These are phyloP conservation scores for Corythoichthys intestinalis DNA, from an alignment of 2,113 vertebrate species.

Conservation along the genomic window DNA sequence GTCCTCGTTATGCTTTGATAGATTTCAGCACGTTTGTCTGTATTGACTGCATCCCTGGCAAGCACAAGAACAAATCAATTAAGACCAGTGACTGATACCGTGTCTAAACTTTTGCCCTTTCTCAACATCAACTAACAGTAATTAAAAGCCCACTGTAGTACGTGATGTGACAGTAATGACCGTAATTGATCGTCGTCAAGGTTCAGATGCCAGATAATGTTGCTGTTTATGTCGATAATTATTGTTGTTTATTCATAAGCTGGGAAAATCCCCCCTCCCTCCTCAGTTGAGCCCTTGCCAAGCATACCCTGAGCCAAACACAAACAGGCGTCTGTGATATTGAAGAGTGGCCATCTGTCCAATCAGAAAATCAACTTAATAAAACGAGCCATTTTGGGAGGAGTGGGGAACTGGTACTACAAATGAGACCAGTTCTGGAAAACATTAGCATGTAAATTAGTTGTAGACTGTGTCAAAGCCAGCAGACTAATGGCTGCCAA, in stretches of 20 bases:
- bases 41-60: constrained; percentile 59
- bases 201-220: constrained; percentile 66
- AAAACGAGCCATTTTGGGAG: constrained; percentile 69
- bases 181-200: constrained; percentile 66
- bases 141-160: constrained; percentile 64
- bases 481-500: constrained; percentile 62
- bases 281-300: constrained; percentile 19
- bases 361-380: constrained; percentile 71
- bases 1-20: constrained; percentile 41
- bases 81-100: constrained; percentile 52
- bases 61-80: constrained; percentile 64
- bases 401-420: constrained; percentile 25
- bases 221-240: constrained; percentile 67
- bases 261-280: constrained; percentile 16
- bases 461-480: constrained; percentile 69
- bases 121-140: constrained; percentile 55
- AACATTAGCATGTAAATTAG: constrained; percentile 76
- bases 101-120: constrained; percentile 29
- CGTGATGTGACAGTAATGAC: constrained; percentile 68
- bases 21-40: constrained; percentile 53
- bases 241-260: constrained; percentile 68
- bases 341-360: constrained; percentile 74
- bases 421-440: constrained; percentile 66
- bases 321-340: constrained; percentile 65
- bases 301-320: constrained; percentile 41